Base-by-base conservation (phyloP, 2,888 invertebrate species). In the Glyphotaelius pellucidus region DNA sequence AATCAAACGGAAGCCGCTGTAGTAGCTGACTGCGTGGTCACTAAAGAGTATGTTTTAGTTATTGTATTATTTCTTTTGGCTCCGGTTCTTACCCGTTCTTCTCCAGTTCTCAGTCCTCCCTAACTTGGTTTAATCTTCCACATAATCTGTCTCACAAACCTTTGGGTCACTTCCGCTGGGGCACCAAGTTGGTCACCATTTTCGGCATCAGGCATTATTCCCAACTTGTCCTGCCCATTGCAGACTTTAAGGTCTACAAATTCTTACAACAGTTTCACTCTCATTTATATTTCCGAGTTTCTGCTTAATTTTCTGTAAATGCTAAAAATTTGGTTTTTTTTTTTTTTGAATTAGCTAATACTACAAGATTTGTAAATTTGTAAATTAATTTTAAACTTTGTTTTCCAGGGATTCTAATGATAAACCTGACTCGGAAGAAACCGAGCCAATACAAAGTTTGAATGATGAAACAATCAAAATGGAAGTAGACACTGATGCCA, bases 401-500 rank as follows among this genome's bases (percentile, higher is more conserved):
- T 35, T 83, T 83, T 80, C 25, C 25, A 89, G 88, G 79, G 35
- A 67, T 32, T n/a, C 32, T 11, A n/a, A 35, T 25, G 88, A 89
- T 35, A 89, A 32, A 35, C 88, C 31, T 9, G 88, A 89, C 80
- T 25, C 80, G 7, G 79, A 89, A 79, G 32, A 79, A 9, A n/a
- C 80, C 3, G 79, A 67, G 9, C n/a, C 67, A 5, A 11, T 79
- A 1, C 80, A 89, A 25, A 35, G 12, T 89, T 80, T 89, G 35
- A 35, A 79, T n/a, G 31, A 87, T 30, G n/a, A 30, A 15, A 80
- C 80, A 35, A 89, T 89, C 9, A 89, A 89, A 80, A 32, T 79
- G n/a, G 88, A 89, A 38, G n/a, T 35, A 7, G 88, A 89, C 35
- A 89, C 86, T 15, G 86, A 89, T 42, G 25, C 25, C 25, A 35